Evolutionary conservation across 1,140 invertebrate genomes (phyloP), one percentile per base, ranked within the genome.

Genomic region (Drosophila pachea): DNA sequence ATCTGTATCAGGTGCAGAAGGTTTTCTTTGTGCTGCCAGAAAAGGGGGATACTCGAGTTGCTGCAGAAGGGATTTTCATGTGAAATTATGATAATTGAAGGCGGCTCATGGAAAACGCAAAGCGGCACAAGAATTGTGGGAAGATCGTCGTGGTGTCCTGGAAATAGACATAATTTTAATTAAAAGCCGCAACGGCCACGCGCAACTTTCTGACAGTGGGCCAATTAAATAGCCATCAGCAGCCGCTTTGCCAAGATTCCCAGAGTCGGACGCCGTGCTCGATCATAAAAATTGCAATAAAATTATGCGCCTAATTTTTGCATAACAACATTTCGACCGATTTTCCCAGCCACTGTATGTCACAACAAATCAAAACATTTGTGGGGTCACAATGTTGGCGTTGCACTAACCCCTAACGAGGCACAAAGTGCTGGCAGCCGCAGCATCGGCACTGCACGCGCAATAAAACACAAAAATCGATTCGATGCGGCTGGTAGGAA

Each of bases 211-310:
- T 75, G 72, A 82, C 78, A 73, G 7, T 35, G 40, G 22, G 36
- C 53, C 71, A 87, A 87, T 87, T 87, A 87, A 87, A 87, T 77
- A 61, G 32, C 55, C 62, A 87, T 87, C 74, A 84, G 61, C 60
- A 52, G 48, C 43, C 47, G 62, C 73, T 58, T 53, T 70, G 60
- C 50, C 61, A 36, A 45, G 61, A 31, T 43, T 14, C 12, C 40
- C 40, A 43, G 12, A 3, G 40, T 50, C 50, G 36, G 14, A 11
- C 56, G 49, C 60, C 54, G 63, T 22, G 75, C 40, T 43, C 66
- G 74, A 73, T 68, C 81, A 84, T 88, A 86, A 88, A 88, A 88
- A 88, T 88, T 73, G 86, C 86, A 88, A 88, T 88, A 86, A 88
- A 88, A 88, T 88, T 62, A 88, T 88, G 73, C 86, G 86, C 86